A percentile compares a stretch with the other conserved stretches of the same genome.
Conservation (phyloP, 2,888 invertebrate genomes). For the Poecilus cupreus region DNA sequence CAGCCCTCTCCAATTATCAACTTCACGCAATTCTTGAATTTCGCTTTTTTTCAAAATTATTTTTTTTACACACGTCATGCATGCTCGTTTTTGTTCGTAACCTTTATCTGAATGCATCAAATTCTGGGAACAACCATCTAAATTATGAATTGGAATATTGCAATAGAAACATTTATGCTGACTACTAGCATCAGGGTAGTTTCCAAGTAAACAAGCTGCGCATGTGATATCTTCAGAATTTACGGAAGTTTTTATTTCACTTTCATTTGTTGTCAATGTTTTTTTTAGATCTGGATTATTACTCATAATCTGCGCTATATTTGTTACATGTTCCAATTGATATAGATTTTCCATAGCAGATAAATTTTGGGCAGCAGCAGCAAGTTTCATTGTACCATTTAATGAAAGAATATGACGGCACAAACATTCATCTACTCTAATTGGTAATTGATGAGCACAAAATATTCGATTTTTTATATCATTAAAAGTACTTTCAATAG, state of each 20-base stretch:
- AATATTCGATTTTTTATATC: slow-evolving; percentile 60
- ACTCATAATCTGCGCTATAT: slow-evolving; percentile 8
- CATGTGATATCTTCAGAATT: slow-evolving; percentile 7
- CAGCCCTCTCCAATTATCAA: slow-evolving; percentile 59
- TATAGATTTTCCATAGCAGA: no score
- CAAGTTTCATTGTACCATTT: no score
- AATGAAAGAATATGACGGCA: slow-evolving; percentile 54
- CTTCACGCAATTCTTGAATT: neutral
- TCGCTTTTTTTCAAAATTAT: neutral
- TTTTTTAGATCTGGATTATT: neutral
- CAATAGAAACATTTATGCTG: slow-evolving; percentile 16
- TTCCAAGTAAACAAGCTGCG: neutral
- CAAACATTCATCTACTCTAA: slow-evolving; percentile 59
- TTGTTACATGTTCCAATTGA: no score
- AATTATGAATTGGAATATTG: slow-evolving; percentile 13
- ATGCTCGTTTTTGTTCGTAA: neutral
- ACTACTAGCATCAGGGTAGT: neutral
- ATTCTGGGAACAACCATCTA: slow-evolving; percentile 9
- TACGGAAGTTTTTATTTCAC: neutral
- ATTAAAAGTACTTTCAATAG: slow-evolving; percentile 60
- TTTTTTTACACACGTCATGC: slow-evolving; percentile 14
- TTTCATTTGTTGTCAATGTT: neutral
- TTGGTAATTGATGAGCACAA: slow-evolving; percentile 49
- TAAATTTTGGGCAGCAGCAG: no score
- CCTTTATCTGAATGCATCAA: neutral